Base-by-base conservation (phyloP, 1,140 invertebrate species). In the Aphelenchoides fujianensis region DNA sequence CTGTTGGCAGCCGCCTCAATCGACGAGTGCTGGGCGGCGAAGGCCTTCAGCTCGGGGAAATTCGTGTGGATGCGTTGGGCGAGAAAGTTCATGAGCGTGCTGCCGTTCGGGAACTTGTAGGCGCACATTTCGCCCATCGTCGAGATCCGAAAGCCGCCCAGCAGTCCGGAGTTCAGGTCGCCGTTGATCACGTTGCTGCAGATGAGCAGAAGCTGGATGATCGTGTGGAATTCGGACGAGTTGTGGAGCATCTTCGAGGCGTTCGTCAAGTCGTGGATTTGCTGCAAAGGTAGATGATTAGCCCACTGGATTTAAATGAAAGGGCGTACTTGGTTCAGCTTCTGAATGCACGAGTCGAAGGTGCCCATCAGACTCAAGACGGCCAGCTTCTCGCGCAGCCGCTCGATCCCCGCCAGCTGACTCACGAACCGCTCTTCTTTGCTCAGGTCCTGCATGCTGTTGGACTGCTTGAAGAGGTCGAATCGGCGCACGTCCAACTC, bases 381-480 rank as follows among this genome's bases (percentile, higher is more conserved):
- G 9, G 53, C 32, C 9, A 75, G 48, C 48, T 77, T 75, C 31
- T 75, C 74, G 28, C 59, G 32, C 19, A 75, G 36, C n/a, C 74
- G 66, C 32, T 75, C 74, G 57, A 75, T 70, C 48, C 72, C 77
- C 16, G 74, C 61, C 48, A 75, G 53, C 28, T 74, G 77, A 23
- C 75, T 19, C 28, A 75, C 57, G 77, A 75, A 75, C 59, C 77
- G 74, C 53, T 75, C 74, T 35, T 77, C 74, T 32, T 75, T 57
- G 67, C 37, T 54, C 48, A 75, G 32, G 31, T 31, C 27, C 23
- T 36, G 28, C n/a, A 28, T 3, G 16, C 32, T 53, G 53, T 76
- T 76, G 30, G 32, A 34, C 19, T 62, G 48, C 59, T 75, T 75
- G 61, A 59, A 78, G 3, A 73, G 31, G 19, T 30, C 12, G 72